phyloP scores from a whole-genome alignment of 2,888 invertebrate species.

The Argyresthia goedartella region DNA sequence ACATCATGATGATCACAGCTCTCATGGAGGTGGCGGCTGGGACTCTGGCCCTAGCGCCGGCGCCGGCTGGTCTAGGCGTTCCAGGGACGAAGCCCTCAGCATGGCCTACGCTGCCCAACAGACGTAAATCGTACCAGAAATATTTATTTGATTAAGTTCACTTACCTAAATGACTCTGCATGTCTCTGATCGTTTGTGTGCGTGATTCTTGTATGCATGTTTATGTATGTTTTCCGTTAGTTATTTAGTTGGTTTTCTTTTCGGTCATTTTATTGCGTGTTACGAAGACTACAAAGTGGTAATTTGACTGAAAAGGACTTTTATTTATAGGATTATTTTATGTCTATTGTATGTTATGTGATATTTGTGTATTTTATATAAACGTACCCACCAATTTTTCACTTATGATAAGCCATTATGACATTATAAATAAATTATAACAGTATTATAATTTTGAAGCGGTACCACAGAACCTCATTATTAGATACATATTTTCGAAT shows the following conservation, averaged over 20 bases:
- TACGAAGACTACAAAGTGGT: conserved; percentile 8
- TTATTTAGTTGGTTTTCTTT: conserved; percentile 30
- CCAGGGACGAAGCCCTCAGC: conserved; percentile 45
- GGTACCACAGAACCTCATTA: neutral
- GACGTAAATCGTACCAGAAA: conserved; percentile 22
- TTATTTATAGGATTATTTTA: neutral
- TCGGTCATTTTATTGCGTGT: conserved; percentile 38
- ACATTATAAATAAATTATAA: neutral
- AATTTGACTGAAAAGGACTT: conserved; percentile 52
- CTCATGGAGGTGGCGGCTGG: conserved; percentile 33
- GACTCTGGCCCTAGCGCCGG: conserved; percentile 21
- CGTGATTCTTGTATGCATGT: conserved; percentile 26
- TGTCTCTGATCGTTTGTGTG: conserved; percentile 7
- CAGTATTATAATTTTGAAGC: neutral
- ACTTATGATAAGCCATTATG: conserved; percentile 15
- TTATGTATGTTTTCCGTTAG: conserved; percentile 24
- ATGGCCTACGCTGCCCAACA: conserved; percentile 53
- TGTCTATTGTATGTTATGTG: no score
- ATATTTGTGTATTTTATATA: conserved; percentile 4
- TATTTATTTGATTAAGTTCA: neutral
- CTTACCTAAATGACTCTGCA: neutral
- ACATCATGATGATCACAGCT: conserved; percentile 20
- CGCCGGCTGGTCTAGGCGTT: conserved; percentile 55
- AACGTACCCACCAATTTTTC: conserved; percentile 6
- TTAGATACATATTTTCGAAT: conserved; percentile 2